Evolutionary conservation across 1,140 invertebrate genomes (phyloP), one percentile per base, ranked within the genome.

Genomic region (Lineus longissimus): DNA sequence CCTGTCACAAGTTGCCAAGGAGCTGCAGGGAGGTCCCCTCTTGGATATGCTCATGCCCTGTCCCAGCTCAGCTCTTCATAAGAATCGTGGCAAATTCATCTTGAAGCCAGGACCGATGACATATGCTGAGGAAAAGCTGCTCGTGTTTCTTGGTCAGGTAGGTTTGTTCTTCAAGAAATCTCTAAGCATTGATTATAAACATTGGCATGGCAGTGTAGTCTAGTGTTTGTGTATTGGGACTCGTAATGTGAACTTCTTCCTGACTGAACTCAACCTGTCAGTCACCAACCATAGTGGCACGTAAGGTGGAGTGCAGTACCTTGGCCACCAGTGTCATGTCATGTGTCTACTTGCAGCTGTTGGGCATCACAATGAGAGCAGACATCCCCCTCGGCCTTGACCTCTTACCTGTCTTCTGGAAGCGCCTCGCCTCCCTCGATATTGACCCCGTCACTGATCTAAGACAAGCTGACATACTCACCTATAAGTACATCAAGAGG

Each of bases 111-210:
- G 80, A 17, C 65, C 65, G 7, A 69, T 81, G 72, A 78, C 78
- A 0, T 78, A 71, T 63, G 64, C 79, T 31, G 79, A 81, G 62
- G 81, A 82, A 65, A 77, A 74, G 65, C 65, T 82, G 45, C 70
- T 82, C 19, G 66, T 78, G 29, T 83, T 81, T 66, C 67, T 82
- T 61, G 82, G 82, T 55, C 81, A 83, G 73, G 79, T 81, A 66
- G 40, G 61, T 47, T 29, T n/a, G n/a, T n/a, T n/a, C n/a, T n/a
- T 15, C 1, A 22, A 11, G 15, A n/a, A 4, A 40, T 27, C 15
- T 41, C 23, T 31, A 58, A n/a, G n/a, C n/a, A 19, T 55, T n/a
- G 22, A 11, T 15, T 43, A 15, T 19, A 43, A 43, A 43, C 41
- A 43, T 43, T 43, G 41, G 19, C 15, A 43, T 19, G 19, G 19